Base-by-base conservation (phyloP, 2,888 invertebrate species). In the Polymixis lichenea region DNA sequence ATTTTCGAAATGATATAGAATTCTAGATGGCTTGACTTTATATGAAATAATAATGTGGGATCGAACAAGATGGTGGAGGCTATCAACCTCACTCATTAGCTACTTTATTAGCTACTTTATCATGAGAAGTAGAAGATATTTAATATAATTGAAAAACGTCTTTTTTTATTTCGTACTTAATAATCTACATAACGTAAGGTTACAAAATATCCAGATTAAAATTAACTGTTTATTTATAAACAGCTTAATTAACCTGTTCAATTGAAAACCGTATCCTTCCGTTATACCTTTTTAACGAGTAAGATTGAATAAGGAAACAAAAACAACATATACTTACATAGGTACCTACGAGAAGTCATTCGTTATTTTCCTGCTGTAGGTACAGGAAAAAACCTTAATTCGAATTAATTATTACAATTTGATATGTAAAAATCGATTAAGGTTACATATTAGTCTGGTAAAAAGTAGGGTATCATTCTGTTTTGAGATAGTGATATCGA, bases 281-380 rank as follows among this genome's bases (percentile, higher is more conserved):
- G 65, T 4, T 53, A 22, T 51, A 62, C 15, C 28, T 67, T 32
- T 46, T 43, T 55, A 53, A 53, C 51, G 7, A 73, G n/a, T 53
- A 75, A 80, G 61, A 81, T 67, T 67, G 22, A n/a, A 74, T 62
- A 71, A 71, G 85, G 82, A 84, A 81, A 72, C 66, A 49, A 68
- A 32, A 13, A 25, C 43, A 65, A 19, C 62, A 66, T 55, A 17
- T 51, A 66, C 46, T 17, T 38, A 43, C 19, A 22, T 55, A 64
- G 2, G 13, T 5, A 25, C 2, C 9, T 32, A 67, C 25, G 25
- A 58, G 15, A 67, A 58, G 53, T 46, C 11, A 58, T 49, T 61
- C n/a, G 32, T 43, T 61, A 53, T 62, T 75, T 80, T 69, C 51
- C 62, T 71, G 55, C 4, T 60, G n/a, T 32, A 65, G 13, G n/a